phyloP scores from a whole-genome alignment of 2,113 vertebrate species.

The Boleophthalmus pectinirostris region DNA sequence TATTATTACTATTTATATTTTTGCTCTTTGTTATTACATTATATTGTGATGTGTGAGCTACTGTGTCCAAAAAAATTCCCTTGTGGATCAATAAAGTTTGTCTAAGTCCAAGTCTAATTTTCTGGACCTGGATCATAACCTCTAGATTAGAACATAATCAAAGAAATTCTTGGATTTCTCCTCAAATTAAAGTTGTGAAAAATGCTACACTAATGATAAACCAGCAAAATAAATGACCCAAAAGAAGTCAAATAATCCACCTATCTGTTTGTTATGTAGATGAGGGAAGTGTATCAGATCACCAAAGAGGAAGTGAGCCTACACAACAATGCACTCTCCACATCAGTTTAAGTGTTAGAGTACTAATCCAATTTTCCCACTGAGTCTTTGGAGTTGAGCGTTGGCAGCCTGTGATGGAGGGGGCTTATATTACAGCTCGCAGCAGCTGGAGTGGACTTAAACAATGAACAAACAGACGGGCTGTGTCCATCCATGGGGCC shows the following conservation, averaged over 20 bases:
- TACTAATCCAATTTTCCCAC: constrained; percentile 41
- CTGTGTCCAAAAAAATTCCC: too few relatives aligned
- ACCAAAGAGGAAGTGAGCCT: constrained; percentile 5
- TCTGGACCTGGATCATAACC: too few relatives aligned
- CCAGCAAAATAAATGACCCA: neutral
- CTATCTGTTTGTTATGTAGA: neutral
- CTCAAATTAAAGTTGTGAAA: neutral
- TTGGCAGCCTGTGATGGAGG: constrained; percentile 55
- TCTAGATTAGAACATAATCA: too few relatives aligned
- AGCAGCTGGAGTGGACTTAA: constrained; percentile 73
- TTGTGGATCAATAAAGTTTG: too few relatives aligned
- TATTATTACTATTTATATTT: too few relatives aligned
- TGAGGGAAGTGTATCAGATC: constrained; percentile 4
- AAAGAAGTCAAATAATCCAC: neutral
- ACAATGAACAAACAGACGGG: constrained; percentile 75
- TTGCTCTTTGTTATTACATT: too few relatives aligned
- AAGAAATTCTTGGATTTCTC: too few relatives aligned
- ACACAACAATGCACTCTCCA: constrained; percentile 27
- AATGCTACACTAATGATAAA: neutral
- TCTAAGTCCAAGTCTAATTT: too few relatives aligned
- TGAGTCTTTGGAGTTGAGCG: constrained; percentile 23
- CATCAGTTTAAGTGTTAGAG: constrained; percentile 12
- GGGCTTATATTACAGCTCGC: constrained; percentile 64
- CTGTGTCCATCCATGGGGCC: constrained; percentile 45
- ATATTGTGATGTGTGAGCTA: too few relatives aligned